phyloP scores from a whole-genome alignment of 2,113 vertebrate genomes.

The Danionella cerebrum region DNA sequence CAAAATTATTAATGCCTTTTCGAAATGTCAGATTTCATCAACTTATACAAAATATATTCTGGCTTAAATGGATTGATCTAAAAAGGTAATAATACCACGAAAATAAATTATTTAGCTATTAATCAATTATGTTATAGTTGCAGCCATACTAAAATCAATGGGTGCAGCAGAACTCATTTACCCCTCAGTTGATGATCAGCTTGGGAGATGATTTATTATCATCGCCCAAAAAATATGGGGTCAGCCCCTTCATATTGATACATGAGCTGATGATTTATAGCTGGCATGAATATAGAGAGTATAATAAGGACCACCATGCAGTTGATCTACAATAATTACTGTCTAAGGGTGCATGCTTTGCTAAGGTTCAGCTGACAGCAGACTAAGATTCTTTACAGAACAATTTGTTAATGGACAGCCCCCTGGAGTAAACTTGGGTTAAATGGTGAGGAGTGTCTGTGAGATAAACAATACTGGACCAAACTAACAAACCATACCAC shows the following conservation, averaged over 20 bases:
- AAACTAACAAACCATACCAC: too few species aligned
- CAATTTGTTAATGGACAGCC: not conserved
- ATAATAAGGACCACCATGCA: not conserved
- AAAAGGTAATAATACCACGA: too few species aligned
- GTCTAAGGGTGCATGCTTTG: not conserved
- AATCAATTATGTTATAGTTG: not conserved
- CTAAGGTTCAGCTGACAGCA: not conserved
- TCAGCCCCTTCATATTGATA: not conserved
- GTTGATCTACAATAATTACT: slow-evolving; percentile 10
- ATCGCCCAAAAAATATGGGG: not conserved
- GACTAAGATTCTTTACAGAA: not conserved
- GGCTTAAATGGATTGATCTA: too few species aligned
- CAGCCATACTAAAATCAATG: not conserved
- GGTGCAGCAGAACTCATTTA: not conserved
- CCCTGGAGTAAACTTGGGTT: not conserved
- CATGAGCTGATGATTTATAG: not conserved
- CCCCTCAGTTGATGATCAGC: not conserved
- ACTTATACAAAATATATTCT: too few species aligned
- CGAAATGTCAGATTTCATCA: too few species aligned
- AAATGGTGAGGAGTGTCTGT: too few species aligned
- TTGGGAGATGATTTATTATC: not conserved
- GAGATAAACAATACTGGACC: too few species aligned
- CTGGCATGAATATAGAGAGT: not conserved
- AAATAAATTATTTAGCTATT: too few species aligned
- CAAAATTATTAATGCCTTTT: too few species aligned